Base-by-base conservation (phyloP, 1,140 invertebrate genomes). In the Drosophila ficusphila region DNA sequence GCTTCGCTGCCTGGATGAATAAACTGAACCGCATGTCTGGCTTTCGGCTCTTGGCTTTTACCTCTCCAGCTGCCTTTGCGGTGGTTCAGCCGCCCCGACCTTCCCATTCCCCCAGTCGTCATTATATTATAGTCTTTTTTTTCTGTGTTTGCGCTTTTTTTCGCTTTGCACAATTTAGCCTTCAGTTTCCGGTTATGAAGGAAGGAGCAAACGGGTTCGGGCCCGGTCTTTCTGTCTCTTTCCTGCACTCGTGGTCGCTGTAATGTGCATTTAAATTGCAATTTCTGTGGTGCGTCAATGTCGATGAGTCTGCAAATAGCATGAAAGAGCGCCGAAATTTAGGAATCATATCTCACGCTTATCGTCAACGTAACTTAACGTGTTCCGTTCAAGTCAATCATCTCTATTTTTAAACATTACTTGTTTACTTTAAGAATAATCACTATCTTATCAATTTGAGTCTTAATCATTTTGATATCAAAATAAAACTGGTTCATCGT, bases 111-210 rank as follows among this genome's bases (percentile, higher is more conserved):
- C 41, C 49, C 42, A 12, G 57, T 65, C 69, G 49, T 73, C 69
- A 67, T 67, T 51, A 58, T 74, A 34, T 47, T 65, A 75, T 41
- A 41, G 29, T 60, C 14, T 53, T 64, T 72, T 72, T 48, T 70
- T 74, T 83, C 27, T 29, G 27, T 29, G 11, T 72, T 39, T 72
- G 58, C 58, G 38, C 52, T 42, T 75, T 29, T 77, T 76, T 78
- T 54, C 64, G 69, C 74, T 86, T 82, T 82, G 52, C 65, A 86
- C 74, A 71, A 67, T 88, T 81, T 88, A 89, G 82, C 82, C 82
- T 88, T 88, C 82, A 88, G 83, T 88, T 88, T 88, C 82, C 82
- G 82, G 82, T 88, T 88, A 88, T 88, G 74, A 88, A 88, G 82
- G 82, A 88, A 88, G 71, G 74, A 77, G 71, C 74, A 88, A 81